Evolutionary conservation across 1,140 invertebrate species (phyloP).

Genomic region (Hylaeus anthracinus): DNA sequence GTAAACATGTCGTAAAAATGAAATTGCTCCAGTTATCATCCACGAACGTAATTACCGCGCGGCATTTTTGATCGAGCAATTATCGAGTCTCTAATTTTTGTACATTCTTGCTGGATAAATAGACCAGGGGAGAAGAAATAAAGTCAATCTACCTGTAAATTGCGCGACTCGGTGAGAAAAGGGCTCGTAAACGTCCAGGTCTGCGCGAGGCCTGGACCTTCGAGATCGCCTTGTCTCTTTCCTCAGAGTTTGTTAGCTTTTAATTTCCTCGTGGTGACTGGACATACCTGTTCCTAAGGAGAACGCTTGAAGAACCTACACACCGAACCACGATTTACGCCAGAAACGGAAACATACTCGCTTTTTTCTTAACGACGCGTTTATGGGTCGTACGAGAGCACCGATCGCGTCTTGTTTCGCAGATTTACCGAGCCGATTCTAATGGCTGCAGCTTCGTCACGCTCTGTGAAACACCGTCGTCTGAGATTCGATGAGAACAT

Average conservation of each 20-base stretch:
- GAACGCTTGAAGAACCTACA: background rate
- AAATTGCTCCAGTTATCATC: background rate
- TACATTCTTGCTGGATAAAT: background rate
- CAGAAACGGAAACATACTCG: background rate
- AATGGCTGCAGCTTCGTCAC: constrained; percentile 19
- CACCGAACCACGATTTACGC: background rate
- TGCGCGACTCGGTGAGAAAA: constrained; percentile 26
- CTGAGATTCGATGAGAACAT: background rate
- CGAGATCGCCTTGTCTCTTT: constrained; percentile 30
- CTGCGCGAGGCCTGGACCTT: background rate
- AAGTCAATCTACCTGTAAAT: constrained; percentile 49
- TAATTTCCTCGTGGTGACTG: constrained; percentile 17
- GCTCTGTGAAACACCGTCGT: background rate
- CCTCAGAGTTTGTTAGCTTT: constrained; percentile 12
- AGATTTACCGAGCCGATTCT: constrained; percentile 35
- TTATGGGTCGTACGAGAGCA: background rate
- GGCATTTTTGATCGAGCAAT: constrained; percentile 19
- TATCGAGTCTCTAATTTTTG: constrained; percentile 24
- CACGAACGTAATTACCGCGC: background rate
- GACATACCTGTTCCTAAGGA: constrained; percentile 13
- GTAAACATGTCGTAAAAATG: constrained; percentile 11
- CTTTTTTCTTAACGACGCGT: background rate
- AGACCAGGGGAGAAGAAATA: constrained; percentile 38
- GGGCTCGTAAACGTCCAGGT: constrained; percentile 9
- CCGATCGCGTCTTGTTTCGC: constrained; percentile 7